These are phyloP conservation scores for Amitus sp. DNA, from an alignment of 2,888 invertebrate genomes.

Conservation along the genomic window DNA sequence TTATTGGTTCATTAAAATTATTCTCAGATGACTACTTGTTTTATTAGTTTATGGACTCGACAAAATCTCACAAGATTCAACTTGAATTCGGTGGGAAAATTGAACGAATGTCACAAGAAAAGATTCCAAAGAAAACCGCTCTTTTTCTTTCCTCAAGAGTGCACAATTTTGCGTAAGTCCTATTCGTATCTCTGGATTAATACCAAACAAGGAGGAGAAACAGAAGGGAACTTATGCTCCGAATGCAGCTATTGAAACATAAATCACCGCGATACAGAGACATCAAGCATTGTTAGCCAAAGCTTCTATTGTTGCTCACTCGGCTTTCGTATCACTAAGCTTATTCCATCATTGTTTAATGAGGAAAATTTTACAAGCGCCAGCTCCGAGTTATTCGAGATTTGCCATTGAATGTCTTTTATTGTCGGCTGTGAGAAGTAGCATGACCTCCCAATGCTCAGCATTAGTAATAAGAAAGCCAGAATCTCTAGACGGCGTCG, in stretches of 20 bases:
- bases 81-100: too few relatives aligned
- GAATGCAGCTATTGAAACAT: slow-evolving; percentile 22
- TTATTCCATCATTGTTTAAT: neutral
- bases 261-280: neutral
- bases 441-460: neutral
- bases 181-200: slow-evolving; percentile 65
- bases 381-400: neutral
- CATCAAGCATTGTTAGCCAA: neutral
- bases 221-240: slow-evolving; percentile 35
- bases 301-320: neutral
- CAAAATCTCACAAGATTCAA: too few relatives aligned
- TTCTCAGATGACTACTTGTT: too few relatives aligned
- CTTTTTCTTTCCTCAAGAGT: slow-evolving; percentile 40
- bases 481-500: slow-evolving; percentile 47
- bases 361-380: neutral
- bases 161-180: slow-evolving; percentile 61
- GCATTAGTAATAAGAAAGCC: slow-evolving; percentile 22
- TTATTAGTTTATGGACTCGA: too few relatives aligned
- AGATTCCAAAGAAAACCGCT: too few relatives aligned
- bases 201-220: slow-evolving; percentile 44
- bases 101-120: too few relatives aligned
- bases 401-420: neutral
- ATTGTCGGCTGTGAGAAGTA: neutral
- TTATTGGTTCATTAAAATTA: too few relatives aligned
- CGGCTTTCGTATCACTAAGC: neutral